Evolutionary conservation across 2,888 invertebrate species (phyloP).

Genomic region (Hartigia nigra): DNA sequence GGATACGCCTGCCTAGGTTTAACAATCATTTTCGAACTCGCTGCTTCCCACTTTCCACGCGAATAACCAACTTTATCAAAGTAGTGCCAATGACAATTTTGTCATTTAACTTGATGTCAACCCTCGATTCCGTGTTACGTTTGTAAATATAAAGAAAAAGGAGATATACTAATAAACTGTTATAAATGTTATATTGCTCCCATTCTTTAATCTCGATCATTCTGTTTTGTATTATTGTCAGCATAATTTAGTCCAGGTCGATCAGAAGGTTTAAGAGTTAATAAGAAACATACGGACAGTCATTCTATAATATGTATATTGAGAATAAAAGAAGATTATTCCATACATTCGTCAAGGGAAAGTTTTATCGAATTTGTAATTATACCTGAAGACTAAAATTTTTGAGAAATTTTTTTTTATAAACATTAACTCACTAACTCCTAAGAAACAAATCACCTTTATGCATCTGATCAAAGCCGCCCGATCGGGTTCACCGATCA

Average conservation of each 20-base stretch:
- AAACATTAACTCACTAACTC: background rate
- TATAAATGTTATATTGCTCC: background rate
- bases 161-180: background rate
- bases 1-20: constrained; percentile 2
- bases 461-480: background rate
- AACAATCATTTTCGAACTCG: constrained; percentile 2
- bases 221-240: background rate
- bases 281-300: too few relatives aligned
- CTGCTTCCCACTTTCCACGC: background rate
- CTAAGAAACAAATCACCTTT: background rate
- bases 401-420: background rate
- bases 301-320: too few relatives aligned
- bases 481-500: constrained; percentile 13
- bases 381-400: background rate
- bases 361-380: background rate
- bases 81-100: background rate
- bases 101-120: background rate
- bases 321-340: too few relatives aligned
- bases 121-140: background rate
- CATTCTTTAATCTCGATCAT: background rate
- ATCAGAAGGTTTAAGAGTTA: too few relatives aligned
- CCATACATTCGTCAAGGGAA: background rate
- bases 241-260: too few relatives aligned
- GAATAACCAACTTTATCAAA: background rate
- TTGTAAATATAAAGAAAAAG: background rate